Evolutionary conservation across 2,113 vertebrate species (phyloP).

Genomic region (Cyanocitta stelleri): DNA sequence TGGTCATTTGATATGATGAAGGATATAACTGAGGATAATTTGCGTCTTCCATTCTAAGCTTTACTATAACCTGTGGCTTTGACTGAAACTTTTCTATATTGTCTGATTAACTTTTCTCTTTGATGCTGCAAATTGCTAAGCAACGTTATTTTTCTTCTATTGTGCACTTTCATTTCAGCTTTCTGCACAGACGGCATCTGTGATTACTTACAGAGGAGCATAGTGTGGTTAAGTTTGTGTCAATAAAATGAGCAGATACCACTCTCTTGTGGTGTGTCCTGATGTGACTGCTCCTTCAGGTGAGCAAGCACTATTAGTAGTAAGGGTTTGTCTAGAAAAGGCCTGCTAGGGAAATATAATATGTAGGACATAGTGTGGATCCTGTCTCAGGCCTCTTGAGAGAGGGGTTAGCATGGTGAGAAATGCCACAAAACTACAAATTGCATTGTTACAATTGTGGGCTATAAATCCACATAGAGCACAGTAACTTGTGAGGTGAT

Average conservation of each 20-base stretch:
- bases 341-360: neutral
- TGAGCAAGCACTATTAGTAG: neutral
- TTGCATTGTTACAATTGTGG: rapidly evolving
- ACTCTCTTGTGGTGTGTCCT: neutral
- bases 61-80: neutral
- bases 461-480: neutral
- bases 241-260: neutral
- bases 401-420: neutral
- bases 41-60: neutral
- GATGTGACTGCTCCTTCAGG: neutral
- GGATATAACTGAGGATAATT: neutral
- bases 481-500: neutral
- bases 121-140: neutral
- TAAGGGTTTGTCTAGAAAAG: neutral
- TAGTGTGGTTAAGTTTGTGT: neutral
- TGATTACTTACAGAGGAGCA: neutral
- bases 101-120: neutral
- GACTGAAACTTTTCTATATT: neutral
- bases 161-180: neutral
- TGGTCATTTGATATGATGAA: neutral
- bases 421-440: neutral
- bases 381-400: neutral
- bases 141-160: neutral
- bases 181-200: neutral
- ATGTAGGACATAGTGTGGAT: neutral